A percentile compares a stretch with the other conserved stretches of the same genome.
phyloP scores from a whole-genome alignment of 2,888 invertebrate species.

The Lycocerus yunnanus region DNA sequence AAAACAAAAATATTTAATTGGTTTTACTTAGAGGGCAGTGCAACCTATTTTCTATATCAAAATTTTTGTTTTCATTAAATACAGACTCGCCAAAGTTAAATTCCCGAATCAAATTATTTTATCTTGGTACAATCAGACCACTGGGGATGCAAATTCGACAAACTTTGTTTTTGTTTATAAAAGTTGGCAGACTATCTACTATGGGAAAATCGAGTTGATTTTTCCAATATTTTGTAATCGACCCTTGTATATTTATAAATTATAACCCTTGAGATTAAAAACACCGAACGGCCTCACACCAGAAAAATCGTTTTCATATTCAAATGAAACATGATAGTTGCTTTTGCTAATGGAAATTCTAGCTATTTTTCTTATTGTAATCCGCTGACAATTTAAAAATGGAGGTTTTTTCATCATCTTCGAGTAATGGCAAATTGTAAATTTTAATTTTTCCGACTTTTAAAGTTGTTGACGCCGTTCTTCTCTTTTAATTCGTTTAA shows the following conservation, averaged over 20 bases:
- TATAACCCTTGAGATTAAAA: not conserved
- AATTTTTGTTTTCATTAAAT: too few species aligned
- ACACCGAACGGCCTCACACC: not conserved
- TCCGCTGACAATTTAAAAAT: not conserved
- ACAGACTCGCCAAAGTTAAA: too few species aligned
- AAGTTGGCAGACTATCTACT: not conserved
- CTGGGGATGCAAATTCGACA: too few species aligned
- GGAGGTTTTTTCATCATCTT: not conserved
- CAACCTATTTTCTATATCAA: too few species aligned
- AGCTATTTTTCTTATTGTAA: not conserved
- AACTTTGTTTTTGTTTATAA: not conserved
- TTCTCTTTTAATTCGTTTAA: not conserved
- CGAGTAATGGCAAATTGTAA: not conserved
- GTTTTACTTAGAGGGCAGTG: too few species aligned
- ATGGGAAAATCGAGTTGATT: too few species aligned
- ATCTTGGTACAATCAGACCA: too few species aligned
- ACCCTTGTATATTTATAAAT: not conserved
- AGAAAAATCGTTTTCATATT: not conserved
- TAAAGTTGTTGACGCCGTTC: not conserved
- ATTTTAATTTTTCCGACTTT: not conserved
- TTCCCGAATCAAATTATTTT: too few species aligned
- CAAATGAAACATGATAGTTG: not conserved
- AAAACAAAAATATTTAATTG: too few species aligned
- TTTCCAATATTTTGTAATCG: not conserved
- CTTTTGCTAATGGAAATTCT: not conserved